phyloP scores from a whole-genome alignment of 2,113 vertebrate genomes.

The Mungos mungo region DNA sequence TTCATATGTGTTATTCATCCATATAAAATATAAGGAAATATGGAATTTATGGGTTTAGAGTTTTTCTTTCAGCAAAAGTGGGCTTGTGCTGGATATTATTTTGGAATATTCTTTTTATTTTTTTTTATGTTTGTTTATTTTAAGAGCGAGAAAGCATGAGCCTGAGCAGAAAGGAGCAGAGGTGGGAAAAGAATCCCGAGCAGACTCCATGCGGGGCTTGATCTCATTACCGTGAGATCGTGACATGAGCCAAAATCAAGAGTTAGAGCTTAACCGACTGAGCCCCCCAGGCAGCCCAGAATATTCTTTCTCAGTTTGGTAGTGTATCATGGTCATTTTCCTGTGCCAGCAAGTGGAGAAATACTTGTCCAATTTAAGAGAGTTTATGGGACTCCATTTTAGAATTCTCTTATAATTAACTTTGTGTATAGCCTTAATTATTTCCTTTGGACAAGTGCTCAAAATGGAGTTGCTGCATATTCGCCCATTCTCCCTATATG shows the following conservation, averaged over 20 bases:
- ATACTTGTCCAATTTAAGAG: background rate
- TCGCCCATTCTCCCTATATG: background rate
- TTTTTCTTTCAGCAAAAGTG: conserved; percentile 36
- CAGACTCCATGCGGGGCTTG: too few relatives aligned
- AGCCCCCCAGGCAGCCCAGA: background rate
- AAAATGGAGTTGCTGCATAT: background rate
- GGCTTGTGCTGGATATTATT: background rate
- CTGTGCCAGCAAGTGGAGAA: background rate
- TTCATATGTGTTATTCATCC: background rate
- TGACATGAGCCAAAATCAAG: too few relatives aligned
- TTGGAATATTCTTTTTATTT: background rate
- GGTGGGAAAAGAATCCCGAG: too few relatives aligned
- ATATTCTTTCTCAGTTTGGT: background rate
- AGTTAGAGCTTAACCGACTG: too few relatives aligned
- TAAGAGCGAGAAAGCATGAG: too few relatives aligned
- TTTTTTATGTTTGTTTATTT: background rate
- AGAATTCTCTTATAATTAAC: background rate
- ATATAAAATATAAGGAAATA: background rate
- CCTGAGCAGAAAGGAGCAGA: too few relatives aligned
- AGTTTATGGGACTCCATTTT: background rate
- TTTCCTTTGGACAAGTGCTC: background rate
- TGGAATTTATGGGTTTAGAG: background rate
- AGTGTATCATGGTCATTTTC: background rate
- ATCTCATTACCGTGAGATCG: too few relatives aligned
- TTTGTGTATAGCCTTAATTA: background rate